Conservation (phyloP, 2,113 vertebrate species). For the Gallinago jamesoni region DNA sequence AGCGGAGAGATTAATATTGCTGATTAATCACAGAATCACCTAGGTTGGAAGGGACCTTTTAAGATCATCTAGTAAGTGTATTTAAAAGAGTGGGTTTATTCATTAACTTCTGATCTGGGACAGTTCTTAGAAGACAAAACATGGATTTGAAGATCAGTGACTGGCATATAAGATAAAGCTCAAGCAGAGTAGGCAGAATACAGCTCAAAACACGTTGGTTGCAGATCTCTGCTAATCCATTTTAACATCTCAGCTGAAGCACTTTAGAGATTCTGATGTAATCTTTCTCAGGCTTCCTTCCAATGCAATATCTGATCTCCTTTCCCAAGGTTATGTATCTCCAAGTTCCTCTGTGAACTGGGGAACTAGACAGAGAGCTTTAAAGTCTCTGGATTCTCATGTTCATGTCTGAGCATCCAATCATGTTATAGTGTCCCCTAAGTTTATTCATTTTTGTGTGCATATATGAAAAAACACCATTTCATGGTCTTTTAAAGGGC, state of each 20-base stretch:
- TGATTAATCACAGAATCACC: too few relatives aligned
- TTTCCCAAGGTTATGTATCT: background rate
- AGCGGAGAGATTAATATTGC: background rate
- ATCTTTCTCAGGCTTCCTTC: background rate
- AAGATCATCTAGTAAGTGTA: background rate
- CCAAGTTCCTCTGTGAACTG: background rate
- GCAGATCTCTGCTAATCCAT: background rate
- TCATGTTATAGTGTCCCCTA: background rate
- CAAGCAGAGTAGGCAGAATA: background rate
- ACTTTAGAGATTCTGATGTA: background rate
- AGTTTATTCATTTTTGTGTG: background rate
- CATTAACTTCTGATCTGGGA: background rate
- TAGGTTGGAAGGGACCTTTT: too few relatives aligned
- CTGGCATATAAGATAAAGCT: background rate
- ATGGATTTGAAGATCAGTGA: background rate
- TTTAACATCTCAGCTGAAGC: background rate
- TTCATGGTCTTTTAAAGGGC: background rate
- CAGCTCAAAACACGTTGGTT: background rate
- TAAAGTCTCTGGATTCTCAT: background rate
- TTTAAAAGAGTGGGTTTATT: background rate
- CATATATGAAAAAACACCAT: background rate
- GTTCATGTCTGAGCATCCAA: background rate
- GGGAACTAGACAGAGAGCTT: background rate
- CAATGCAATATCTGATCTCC: background rate
- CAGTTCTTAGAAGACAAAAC: background rate